phyloP scores from a whole-genome alignment of 2,888 invertebrate species.

The Cremastobaeus sp. region DNA sequence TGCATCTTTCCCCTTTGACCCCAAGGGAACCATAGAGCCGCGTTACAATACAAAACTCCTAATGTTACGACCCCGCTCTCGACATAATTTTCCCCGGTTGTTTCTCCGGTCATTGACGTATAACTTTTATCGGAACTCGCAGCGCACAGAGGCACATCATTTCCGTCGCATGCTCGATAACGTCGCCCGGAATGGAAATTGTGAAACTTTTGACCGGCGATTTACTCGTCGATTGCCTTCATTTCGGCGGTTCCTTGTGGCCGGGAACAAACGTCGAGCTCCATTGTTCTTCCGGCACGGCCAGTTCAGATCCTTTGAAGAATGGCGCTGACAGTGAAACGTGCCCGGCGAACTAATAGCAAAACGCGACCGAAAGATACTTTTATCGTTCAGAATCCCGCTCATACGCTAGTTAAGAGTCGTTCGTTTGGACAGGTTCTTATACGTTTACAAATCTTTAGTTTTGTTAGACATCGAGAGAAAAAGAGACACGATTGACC shows the following conservation, averaged over 20 bases:
- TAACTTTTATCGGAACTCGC: constrained; percentile 66
- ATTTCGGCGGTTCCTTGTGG: constrained; percentile 18
- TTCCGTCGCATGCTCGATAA: constrained; percentile 65
- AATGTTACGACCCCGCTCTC: constrained; percentile 78
- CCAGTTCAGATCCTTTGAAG: constrained; percentile 61
- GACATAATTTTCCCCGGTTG: constrained; percentile 74
- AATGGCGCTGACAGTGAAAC: constrained; percentile 56
- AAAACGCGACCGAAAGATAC: constrained; percentile 40
- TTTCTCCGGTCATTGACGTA: constrained; percentile 62
- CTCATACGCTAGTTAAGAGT: constrained; percentile 38
- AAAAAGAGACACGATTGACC: not conserved
- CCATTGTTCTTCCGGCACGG: constrained; percentile 57
- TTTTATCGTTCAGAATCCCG: constrained; percentile 39
- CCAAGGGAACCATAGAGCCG: constrained; percentile 73
- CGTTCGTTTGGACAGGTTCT: constrained; percentile 14
- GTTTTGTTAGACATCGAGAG: constrained; percentile 23
- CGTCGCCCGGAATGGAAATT: constrained; percentile 15
- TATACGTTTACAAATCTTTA: constrained; percentile 37
- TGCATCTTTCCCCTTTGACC: constrained; percentile 61
- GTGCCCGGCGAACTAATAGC: constrained; percentile 60
- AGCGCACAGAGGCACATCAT: constrained; percentile 70
- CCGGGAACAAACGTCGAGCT: constrained; percentile 38
- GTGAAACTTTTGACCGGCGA: constrained; percentile 2
- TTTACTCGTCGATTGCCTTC: not conserved
- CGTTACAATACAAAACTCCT: constrained; percentile 77